Evolutionary conservation across 1,140 invertebrate species (phyloP), one percentile per base, ranked within the genome.

Genomic region (Choristoneura fumiferana): DNA sequence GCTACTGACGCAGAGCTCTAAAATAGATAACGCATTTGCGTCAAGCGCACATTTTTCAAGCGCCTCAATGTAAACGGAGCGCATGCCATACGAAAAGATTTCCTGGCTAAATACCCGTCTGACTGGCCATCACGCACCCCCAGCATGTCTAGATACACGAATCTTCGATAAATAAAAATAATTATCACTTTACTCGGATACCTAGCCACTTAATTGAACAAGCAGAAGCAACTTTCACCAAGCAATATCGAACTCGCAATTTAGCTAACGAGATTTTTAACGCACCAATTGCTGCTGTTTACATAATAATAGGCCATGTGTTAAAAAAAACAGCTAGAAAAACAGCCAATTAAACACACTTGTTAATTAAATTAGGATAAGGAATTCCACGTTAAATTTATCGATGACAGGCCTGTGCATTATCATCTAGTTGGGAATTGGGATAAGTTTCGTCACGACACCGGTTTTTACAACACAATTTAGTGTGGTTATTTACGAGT

Each of bases 21-120:
- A 88, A 88, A 88, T 88, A 88, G 85, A 88, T 85, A 88, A 88
- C 85, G 82, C 76, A 81, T 87, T 87, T 88, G 85, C 85, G 85
- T 88, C 85, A 88, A 88, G 78, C 78, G 75, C 63, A 75, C 75
- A 88, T 88, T 88, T 88, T 88, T 88, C 80, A 81, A 81, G 74
- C 81, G 65, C 60, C 62, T 66, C 73, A 76, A 70, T 76, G 79
- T 81, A 86, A 81, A 85, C 80, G 71, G 65, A 79, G 70, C 78
- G 78, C 78, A 74, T 73, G 74, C 80, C 71, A 78, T 76, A 79
- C 74, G 62, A 63, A 82, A 77, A 60, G 67, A 79, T 81, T 86
- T 85, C 82, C 81, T 85, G 81, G 78, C 82, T 74, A 83, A 84
- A 80, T 78, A 82, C 80, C 74, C 63, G 71, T 74, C 63, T 74